Conservation (phyloP, 2,113 vertebrate genomes). For the Clarias magur region DNA sequence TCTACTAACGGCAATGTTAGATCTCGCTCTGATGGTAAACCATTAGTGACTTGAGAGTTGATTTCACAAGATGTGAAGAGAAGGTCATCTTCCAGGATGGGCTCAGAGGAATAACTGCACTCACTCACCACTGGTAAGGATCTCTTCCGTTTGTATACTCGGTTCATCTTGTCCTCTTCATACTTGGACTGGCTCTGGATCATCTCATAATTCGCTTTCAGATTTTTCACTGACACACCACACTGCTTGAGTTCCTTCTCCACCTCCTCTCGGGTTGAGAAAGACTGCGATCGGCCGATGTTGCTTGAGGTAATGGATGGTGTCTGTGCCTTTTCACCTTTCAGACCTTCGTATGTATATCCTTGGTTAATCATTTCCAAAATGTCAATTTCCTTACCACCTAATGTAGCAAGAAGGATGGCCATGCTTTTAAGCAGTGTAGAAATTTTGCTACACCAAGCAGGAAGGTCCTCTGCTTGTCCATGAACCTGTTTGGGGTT, state of each 20-base stretch:
- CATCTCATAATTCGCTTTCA: slow-evolving; percentile 90
- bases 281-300: slow-evolving; percentile 84
- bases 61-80: slow-evolving; percentile 52
- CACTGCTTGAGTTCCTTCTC: slow-evolving; percentile 89
- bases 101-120: slow-evolving; percentile 65
- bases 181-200: slow-evolving; percentile 63
- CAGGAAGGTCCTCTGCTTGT: slow-evolving; percentile 78
- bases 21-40: slow-evolving; percentile 53
- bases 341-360: slow-evolving; percentile 59
- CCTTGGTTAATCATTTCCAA: slow-evolving; percentile 71
- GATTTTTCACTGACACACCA: slow-evolving; percentile 88
- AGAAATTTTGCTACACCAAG: slow-evolving; percentile 84
- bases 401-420: slow-evolving; percentile 76
- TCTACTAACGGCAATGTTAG: slow-evolving; percentile 58
- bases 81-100: slow-evolving; percentile 76
- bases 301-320: slow-evolving; percentile 54
- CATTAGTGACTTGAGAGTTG: slow-evolving; percentile 48
- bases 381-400: slow-evolving; percentile 77
- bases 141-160: slow-evolving; percentile 76
- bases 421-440: slow-evolving; percentile 82
- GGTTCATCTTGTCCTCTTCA: slow-evolving; percentile 55
- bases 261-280: slow-evolving; percentile 86
- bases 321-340: slow-evolving; percentile 54
- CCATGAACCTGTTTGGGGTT: slow-evolving; percentile 85
- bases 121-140: slow-evolving; percentile 72